phyloP scores from a whole-genome alignment of 2,888 invertebrate genomes.

The Drosophila dives region DNA sequence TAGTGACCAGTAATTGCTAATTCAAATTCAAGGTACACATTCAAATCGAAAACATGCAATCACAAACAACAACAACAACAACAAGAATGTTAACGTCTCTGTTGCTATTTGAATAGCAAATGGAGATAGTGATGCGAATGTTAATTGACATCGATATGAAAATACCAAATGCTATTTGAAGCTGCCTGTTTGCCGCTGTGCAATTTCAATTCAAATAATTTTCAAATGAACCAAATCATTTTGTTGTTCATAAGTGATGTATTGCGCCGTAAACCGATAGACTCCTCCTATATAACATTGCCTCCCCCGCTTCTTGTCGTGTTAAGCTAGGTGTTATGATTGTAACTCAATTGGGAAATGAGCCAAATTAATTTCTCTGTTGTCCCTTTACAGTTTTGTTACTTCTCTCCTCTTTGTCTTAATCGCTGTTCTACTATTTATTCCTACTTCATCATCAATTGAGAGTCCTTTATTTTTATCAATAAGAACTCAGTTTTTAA shows the following conservation, averaged over 20 bases:
- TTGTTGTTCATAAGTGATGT: not conserved
- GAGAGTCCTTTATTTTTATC: not conserved
- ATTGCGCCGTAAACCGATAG: not conserved
- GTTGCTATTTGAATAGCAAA: slow-evolving; percentile 38
- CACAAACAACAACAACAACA: not conserved
- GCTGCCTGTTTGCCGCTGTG: not conserved
- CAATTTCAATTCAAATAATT: not conserved
- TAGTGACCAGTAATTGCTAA: not conserved
- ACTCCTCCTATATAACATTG: not conserved
- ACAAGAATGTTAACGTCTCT: slow-evolving; percentile 23
- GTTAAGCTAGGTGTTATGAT: not conserved
- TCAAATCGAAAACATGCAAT: not conserved
- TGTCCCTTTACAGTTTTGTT: not conserved
- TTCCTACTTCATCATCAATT: not conserved
- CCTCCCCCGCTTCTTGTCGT: too few relatives aligned
- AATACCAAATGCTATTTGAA: slow-evolving; percentile 30
- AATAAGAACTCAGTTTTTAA: not conserved
- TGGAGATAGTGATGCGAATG: slow-evolving; percentile 37
- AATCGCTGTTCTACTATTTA: not conserved
- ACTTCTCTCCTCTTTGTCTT: not conserved
- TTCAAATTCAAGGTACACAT: not conserved
- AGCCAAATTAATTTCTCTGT: not conserved
- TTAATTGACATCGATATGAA: slow-evolving; percentile 36
- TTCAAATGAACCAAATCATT: not conserved
- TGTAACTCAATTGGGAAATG: not conserved